Evolutionary conservation across 2,797 vertebrate genomes (phyloP).

Genomic region (Merluccius polli): DNA sequence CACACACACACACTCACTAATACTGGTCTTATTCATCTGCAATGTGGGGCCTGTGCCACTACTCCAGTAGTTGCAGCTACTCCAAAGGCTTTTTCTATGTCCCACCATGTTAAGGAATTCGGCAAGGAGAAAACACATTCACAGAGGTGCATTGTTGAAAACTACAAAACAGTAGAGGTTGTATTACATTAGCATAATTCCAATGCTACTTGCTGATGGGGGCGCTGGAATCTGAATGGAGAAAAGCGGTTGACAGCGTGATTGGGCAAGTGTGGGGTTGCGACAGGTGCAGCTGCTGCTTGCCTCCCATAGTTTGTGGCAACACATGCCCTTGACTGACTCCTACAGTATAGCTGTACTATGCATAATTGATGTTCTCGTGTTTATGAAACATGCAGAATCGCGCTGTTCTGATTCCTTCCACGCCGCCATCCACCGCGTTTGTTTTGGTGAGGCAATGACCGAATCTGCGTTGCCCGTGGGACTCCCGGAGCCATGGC

Average conservation of each 20-base stretch:
- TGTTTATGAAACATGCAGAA: constrained; percentile 17
- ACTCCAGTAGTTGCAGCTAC: too few species aligned
- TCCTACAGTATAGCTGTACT: neutral
- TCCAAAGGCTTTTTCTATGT: too few species aligned
- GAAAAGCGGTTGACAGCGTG: neutral
- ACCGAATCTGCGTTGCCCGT: constrained; percentile 23
- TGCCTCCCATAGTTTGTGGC: neutral
- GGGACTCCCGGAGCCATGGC: constrained; percentile 47
- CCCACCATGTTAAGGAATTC: too few species aligned
- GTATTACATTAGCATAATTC: neutral
- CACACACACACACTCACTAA: too few species aligned
- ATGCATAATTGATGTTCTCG: constrained; percentile 25
- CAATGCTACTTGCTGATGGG: neutral
- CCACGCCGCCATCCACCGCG: constrained; percentile 11
- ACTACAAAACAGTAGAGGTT: too few species aligned
- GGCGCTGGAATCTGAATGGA: neutral
- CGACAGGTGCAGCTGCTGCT: neutral
- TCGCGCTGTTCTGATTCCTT: constrained; percentile 19
- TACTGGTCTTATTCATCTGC: too few species aligned
- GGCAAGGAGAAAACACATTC: too few species aligned
- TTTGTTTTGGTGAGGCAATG: constrained; percentile 37
- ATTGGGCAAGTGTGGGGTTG: neutral
- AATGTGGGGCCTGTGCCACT: too few species aligned
- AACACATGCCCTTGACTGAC: constrained; percentile 15
- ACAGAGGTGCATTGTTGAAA: too few species aligned